These are phyloP conservation scores for Chalcis sispes DNA, from an alignment of 2,888 invertebrate genomes.

Conservation along the genomic window DNA sequence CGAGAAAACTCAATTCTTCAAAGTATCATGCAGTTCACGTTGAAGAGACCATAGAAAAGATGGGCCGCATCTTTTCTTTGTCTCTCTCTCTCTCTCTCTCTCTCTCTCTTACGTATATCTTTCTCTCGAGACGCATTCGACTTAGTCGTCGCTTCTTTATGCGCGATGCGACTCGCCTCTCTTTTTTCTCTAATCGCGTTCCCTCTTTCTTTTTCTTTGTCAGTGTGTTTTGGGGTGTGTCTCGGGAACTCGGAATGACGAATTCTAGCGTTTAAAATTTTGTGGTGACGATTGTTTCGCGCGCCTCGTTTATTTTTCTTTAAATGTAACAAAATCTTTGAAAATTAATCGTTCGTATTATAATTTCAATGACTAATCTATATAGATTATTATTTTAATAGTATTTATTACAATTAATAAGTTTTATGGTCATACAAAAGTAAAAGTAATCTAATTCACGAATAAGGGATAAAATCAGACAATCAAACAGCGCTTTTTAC, in stretches of 20 bases:
- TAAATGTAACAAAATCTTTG: no score
- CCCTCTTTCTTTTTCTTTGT: neutral
- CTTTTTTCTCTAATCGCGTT: neutral
- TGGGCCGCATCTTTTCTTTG: slow-evolving; percentile 28
- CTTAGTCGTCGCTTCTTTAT: slow-evolving; percentile 9
- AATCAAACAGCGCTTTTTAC: neutral
- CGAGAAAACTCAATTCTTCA: slow-evolving; percentile 41
- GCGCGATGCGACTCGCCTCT: neutral
- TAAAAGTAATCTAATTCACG: neutral
- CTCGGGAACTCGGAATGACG: slow-evolving; percentile 3
- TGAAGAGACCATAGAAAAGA: slow-evolving; percentile 24
- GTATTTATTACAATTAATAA: no score
- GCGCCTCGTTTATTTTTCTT: no score
- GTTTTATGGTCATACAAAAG: no score
- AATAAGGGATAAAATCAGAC: neutral
- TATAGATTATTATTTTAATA: no score
- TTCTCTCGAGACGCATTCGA: no score
- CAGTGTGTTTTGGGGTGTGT: no score
- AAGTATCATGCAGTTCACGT: slow-evolving; percentile 42
- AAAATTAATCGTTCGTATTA: no score
- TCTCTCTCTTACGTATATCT: slow-evolving; percentile 10
- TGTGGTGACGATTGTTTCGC: no score
- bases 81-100: neutral
- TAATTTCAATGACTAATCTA: no score
- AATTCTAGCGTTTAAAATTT: slow-evolving; percentile 29